A percentile compares a stretch with the other conserved stretches of the same genome.
Conservation (phyloP, 2,113 vertebrate species). For the Aspiorhynchus laticeps region DNA sequence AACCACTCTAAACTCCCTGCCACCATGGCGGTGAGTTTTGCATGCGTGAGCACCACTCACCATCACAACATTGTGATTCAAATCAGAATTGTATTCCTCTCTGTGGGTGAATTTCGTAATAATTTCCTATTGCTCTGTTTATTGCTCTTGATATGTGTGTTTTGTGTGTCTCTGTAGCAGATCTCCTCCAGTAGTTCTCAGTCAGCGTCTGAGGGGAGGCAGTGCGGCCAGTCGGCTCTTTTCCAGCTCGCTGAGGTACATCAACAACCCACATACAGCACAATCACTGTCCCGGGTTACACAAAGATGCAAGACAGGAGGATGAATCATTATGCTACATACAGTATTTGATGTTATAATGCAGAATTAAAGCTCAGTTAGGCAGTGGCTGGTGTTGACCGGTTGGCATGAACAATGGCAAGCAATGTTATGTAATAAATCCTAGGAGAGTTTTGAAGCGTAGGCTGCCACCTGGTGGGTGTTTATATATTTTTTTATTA, state of each 20-base stretch:
- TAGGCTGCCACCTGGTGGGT: constrained; percentile 39
- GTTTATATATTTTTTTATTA: not conserved
- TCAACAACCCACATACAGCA: not conserved
- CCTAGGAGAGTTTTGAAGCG: not conserved
- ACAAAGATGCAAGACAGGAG: not conserved
- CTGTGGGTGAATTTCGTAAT: not conserved
- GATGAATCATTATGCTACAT: not conserved
- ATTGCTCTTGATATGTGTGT: not conserved
- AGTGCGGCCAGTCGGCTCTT: constrained; percentile 84
- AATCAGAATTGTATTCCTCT: not conserved
- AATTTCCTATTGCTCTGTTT: not conserved
- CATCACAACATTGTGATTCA: not conserved
- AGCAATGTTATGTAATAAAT: constrained; percentile 28
- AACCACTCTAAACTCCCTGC: not conserved
- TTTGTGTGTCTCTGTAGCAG: constrained; percentile 54
- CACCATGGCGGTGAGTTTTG: not conserved
- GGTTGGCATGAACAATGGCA: constrained; percentile 10
- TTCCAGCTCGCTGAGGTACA: constrained; percentile 89
- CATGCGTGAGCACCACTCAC: not conserved
- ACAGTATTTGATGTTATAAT: not conserved
- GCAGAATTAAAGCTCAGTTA: constrained; percentile 12
- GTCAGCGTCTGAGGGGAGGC: constrained; percentile 77
- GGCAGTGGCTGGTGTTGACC: constrained; percentile 31
- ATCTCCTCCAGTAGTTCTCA: constrained; percentile 79
- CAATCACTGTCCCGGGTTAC: not conserved